Base-by-base conservation (phyloP, 2,797 vertebrate species). In the Hafferia zeledoni region DNA sequence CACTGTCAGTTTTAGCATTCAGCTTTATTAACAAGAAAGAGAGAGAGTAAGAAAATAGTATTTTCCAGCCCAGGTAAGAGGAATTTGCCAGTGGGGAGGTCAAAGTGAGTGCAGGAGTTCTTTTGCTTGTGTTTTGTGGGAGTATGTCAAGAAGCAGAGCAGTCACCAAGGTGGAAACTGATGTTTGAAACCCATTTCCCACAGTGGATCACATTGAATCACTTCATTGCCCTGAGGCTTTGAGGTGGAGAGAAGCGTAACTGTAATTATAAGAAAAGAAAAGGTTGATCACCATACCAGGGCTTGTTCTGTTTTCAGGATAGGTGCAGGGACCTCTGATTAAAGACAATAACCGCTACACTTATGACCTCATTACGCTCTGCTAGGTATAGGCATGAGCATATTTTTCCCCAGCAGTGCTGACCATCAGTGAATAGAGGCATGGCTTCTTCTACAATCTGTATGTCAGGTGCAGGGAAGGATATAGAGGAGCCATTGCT, bases 11-110 rank as follows among this genome's bases (percentile, higher is more conserved):
- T 93, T 93, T 71, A 79, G 49, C 93, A 76, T 94, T 93, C 91
- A 88, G 37, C 89, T 92, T 23, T 93, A 83, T 91, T 97, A 97
- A 93, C 89, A 91, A 85, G 44, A 82, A 88, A 85, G 52, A 83
- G 25, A 69, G 55, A 75, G 44, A 25, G 44, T 84, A 69, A 59
- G 30, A 43, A 85, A 91, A 84, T 7, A 57, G 41, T 52, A 78
- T 82, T 92, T 87, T 86, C 86, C 88, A 92, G 87, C 76, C 37
- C 30, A 57, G 71, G 87, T 90, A 65, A 82, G 74, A 93, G 61
- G 39, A 85, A 64, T 33, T 30, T 78, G 57, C 76, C 91, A 65
- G 84, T 53, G 63, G 74, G 67, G 80, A 96, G 46, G 75, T 78
- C 64, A 43, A 19, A 89, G 79, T 52, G 52, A 65, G 47, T 13